phyloP scores from a whole-genome alignment of 2,113 vertebrate genomes.

The Paedocypris sp. region DNA sequence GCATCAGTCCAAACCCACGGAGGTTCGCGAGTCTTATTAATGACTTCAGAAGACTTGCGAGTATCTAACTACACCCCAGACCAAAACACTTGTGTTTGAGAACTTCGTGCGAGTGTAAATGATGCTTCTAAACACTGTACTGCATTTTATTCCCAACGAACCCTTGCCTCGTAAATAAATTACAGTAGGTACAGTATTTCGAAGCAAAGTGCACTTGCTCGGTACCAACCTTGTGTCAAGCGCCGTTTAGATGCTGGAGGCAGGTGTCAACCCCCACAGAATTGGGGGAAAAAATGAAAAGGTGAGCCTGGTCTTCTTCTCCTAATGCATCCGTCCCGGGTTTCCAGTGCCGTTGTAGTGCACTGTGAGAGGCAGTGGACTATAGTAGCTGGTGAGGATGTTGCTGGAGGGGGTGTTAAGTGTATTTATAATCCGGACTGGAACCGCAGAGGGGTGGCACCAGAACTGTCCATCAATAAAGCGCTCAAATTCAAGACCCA shows the following conservation, averaged over 20 bases:
- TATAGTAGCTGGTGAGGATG: conserved; percentile 55
- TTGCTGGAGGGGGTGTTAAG: conserved; percentile 47
- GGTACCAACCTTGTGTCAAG: conserved; percentile 58
- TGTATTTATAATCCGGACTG: conserved; percentile 64
- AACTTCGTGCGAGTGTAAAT: conserved; percentile 7
- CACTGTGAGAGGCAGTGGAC: conserved; percentile 50
- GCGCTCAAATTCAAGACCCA: conserved; percentile 16
- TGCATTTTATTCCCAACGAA: too few species aligned
- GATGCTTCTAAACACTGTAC: conserved; percentile 6
- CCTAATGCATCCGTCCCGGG: conserved; percentile 59
- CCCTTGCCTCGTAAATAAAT: too few species aligned
- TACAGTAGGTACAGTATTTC: neutral
- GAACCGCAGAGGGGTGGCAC: conserved; percentile 56
- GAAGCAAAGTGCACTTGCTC: conserved; percentile 24
- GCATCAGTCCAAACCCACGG: too few species aligned
- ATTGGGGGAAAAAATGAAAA: conserved; percentile 26
- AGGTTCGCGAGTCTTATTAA: too few species aligned
- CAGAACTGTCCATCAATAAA: conserved; percentile 37
- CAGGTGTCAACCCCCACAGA: conserved; percentile 29
- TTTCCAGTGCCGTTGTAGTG: conserved; percentile 45
- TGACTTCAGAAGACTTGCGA: neutral
- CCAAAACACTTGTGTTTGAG: neutral
- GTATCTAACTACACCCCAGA: neutral
- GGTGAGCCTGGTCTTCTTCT: conserved; percentile 24
- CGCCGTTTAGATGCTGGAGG: conserved; percentile 34